Evolutionary conservation across 2,797 vertebrate genomes (phyloP), one percentile per base, ranked within the genome.

Genomic region (Darevskia nairensis): DNA sequence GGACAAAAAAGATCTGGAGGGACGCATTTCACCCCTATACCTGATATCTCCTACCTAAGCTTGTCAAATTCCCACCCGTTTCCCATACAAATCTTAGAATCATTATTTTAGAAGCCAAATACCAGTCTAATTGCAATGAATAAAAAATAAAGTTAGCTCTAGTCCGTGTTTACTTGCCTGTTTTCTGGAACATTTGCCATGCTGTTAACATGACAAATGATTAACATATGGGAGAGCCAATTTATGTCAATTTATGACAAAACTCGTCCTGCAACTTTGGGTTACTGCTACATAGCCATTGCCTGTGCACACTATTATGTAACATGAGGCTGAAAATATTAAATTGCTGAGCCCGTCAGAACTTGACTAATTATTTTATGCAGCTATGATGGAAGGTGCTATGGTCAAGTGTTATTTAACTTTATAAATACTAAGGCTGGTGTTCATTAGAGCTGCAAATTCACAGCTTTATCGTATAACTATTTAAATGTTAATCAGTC

Each of bases 401-500:
- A 66, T 44, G 3, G 61, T 21, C 44, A 81, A 80, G 9, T 2
- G 0, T 91, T 93, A 92, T 89, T 94, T 93, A 92, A 94, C 90
- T 87, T 90, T 69, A 83, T 84, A 89, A 89, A 72, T 85, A 86
- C 83, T 80, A 93, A 64, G 61, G 69, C n/a, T 89, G 46, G 88
- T 66, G 68, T 87, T 89, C 82, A 88, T 55, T 74, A 87, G 61
- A 84, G 59, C 1, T 2, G 35, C 11, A 86, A 39, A 92, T 92
- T 88, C 69, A 91, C 68, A 88, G 21, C 77, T 9, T 0, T 92
- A 92, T 41, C 35, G 83, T 93, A 23, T 68, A 87, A 87, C 68
- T n/a, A 23, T 76, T 90, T 93, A 94, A 86, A 92, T 85, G 93
- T 93, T 93, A 94, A 95, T 94, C 89, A 86, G 81, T 92, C 66